These are phyloP conservation scores for Drosophila subsilvestris DNA, from an alignment of 2,888 invertebrate species.

Conservation along the genomic window DNA sequence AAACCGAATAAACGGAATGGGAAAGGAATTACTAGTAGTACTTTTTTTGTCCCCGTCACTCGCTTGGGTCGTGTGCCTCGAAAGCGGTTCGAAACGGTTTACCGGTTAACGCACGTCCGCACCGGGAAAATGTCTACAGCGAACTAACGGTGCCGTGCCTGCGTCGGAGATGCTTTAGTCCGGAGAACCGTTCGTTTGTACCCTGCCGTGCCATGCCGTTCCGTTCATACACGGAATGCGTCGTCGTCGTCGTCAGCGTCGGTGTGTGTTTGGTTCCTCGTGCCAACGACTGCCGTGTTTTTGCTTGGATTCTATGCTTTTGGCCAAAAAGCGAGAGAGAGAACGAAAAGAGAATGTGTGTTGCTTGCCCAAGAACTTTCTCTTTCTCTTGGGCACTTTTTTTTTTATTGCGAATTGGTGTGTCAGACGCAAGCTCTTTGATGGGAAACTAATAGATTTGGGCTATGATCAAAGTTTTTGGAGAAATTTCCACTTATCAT, in stretches of 20 bases:
- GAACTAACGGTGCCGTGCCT: constrained; percentile 57
- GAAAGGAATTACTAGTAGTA: constrained; percentile 16
- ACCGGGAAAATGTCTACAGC: constrained; percentile 81
- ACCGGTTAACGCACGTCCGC: constrained; percentile 71
- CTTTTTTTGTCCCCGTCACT: constrained; percentile 5
- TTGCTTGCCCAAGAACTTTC: constrained; percentile 26
- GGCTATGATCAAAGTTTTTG: not conserved
- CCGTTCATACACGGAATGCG: constrained; percentile 56
- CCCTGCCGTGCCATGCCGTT: constrained; percentile 19
- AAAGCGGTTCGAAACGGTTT: constrained; percentile 32
- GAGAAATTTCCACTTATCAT: not conserved
- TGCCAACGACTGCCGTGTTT: constrained; percentile 51
- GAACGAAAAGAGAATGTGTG: constrained; percentile 1
- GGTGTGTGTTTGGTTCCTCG: constrained; percentile 18
- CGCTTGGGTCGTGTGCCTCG: constrained; percentile 18
- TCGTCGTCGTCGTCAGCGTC: constrained; percentile 21
- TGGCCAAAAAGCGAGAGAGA: constrained; percentile 13
- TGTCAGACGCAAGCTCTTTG: constrained; percentile 18
- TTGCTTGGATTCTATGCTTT: constrained; percentile 48
- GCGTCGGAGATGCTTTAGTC: constrained; percentile 45
- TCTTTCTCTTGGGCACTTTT: constrained; percentile 25
- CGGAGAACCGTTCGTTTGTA: not conserved
- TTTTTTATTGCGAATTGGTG: constrained; percentile 4
- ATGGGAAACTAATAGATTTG: constrained; percentile 19
- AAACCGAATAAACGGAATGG: constrained; percentile 41